phyloP scores from a whole-genome alignment of 2,888 invertebrate genomes.

The Tortrix viridana region DNA sequence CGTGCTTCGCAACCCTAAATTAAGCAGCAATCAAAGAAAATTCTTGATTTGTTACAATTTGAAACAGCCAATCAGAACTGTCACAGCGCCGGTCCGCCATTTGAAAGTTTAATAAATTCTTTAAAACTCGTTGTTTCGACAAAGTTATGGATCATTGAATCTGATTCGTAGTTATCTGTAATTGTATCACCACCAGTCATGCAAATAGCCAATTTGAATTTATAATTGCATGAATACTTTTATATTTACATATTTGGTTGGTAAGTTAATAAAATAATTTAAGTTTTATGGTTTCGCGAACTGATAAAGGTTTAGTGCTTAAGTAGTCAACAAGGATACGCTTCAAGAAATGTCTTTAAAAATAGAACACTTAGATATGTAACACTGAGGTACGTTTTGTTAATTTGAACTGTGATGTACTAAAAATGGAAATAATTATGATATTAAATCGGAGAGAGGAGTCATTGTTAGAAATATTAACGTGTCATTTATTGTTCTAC shows the following conservation, averaged over 20 bases:
- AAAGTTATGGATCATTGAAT: constrained; percentile 33
- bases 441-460: too few relatives aligned
- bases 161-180: constrained; percentile 29
- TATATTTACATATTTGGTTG: constrained; percentile 25
- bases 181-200: constrained; percentile 35
- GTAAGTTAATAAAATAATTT: constrained; percentile 4
- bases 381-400: too few relatives aligned
- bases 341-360: too few relatives aligned
- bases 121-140: constrained; percentile 25
- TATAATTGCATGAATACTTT: constrained; percentile 33
- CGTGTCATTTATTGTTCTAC: too few relatives aligned
- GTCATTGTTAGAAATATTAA: too few relatives aligned
- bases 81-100: neutral
- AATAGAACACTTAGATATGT: too few relatives aligned
- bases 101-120: constrained; percentile 16
- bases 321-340: neutral
- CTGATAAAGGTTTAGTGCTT: neutral
- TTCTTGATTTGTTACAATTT: neutral
- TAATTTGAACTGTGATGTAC: too few relatives aligned
- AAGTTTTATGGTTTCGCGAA: neutral
- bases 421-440: too few relatives aligned
- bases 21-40: too few relatives aligned
- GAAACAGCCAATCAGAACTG: neutral
- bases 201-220: constrained; percentile 38
- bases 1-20: neutral